Conservation (phyloP, 2,113 vertebrate genomes). For the Erpornis zantholeuca region DNA sequence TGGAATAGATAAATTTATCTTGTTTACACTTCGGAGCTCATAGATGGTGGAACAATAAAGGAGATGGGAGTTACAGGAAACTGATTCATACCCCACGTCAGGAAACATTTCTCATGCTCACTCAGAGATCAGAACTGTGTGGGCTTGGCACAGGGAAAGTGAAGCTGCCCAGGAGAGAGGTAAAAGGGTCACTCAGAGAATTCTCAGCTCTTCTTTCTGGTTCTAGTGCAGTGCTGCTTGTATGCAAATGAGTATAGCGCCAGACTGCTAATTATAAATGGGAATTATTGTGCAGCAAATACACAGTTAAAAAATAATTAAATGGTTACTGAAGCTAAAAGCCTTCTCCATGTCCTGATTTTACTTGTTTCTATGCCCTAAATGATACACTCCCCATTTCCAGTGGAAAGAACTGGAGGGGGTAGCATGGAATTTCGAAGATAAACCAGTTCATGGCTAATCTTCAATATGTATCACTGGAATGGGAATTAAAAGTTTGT, state of each 20-base stretch:
- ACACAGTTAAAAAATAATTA: not conserved
- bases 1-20: slow-evolving; percentile 50
- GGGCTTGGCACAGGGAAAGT: not conserved
- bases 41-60: not conserved
- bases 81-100: slow-evolving; percentile 10
- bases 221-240: not conserved
- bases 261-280: not conserved
- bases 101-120: slow-evolving; percentile 15
- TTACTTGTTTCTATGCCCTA: not conserved
- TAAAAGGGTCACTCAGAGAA: not conserved
- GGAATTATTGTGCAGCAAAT: not conserved
- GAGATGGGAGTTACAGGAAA: not conserved
- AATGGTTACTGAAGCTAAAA: not conserved
- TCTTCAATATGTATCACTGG: not conserved
- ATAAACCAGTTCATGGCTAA: not conserved
- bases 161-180: not conserved
- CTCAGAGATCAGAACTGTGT: not conserved
- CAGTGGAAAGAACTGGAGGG: not conserved
- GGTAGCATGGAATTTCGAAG: not conserved
- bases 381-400: not conserved
- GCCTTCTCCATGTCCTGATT: not conserved
- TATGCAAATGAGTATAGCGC: not conserved
- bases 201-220: not conserved
- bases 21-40: slow-evolving; percentile 8
- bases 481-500: not conserved